A percentile compares a stretch with the other conserved stretches of the same genome.
These are phyloP conservation scores for Cyrtorhinus lividipennis DNA, from an alignment of 1,140 invertebrate genomes.

Conservation along the genomic window DNA sequence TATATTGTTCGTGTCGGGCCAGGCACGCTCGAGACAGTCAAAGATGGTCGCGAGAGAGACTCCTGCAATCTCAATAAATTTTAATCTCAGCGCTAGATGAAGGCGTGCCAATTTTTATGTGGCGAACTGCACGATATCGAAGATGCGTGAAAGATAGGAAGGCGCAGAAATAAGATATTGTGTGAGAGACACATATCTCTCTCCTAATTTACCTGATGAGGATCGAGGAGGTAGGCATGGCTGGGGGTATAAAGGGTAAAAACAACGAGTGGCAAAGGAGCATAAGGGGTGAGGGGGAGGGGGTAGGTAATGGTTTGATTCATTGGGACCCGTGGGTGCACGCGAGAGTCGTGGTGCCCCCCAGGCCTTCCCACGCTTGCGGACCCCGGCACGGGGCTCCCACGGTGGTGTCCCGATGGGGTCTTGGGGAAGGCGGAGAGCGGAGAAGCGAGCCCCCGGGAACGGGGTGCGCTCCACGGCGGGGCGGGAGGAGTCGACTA, in stretches of 20 bases:
- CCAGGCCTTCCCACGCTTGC: conserved; percentile 7
- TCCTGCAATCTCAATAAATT: not conserved
- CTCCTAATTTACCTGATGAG: not conserved
- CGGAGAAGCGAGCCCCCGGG: too few relatives aligned
- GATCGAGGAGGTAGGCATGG: not conserved
- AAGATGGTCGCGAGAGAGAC: too few relatives aligned
- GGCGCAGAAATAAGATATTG: not conserved
- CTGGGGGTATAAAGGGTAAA: not conserved
- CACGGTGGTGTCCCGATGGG: not conserved
- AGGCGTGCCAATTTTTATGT: not conserved
- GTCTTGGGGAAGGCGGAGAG: not conserved
- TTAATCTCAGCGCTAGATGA: not conserved
- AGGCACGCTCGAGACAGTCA: too few relatives aligned
- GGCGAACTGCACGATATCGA: not conserved
- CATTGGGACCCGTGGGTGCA: conserved; percentile 5
- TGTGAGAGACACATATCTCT: not conserved
- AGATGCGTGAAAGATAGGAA: not conserved
- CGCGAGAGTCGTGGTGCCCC: conserved; percentile 9
- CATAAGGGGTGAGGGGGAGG: not conserved
- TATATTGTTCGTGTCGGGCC: not conserved
- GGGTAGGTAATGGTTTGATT: conserved; percentile 8
- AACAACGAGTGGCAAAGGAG: not conserved
- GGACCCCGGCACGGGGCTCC: not conserved
- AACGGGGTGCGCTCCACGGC: too few relatives aligned
- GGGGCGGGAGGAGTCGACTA: not conserved